phyloP scores from a whole-genome alignment of 2,888 invertebrate species.

The Esperia sulphurella region DNA sequence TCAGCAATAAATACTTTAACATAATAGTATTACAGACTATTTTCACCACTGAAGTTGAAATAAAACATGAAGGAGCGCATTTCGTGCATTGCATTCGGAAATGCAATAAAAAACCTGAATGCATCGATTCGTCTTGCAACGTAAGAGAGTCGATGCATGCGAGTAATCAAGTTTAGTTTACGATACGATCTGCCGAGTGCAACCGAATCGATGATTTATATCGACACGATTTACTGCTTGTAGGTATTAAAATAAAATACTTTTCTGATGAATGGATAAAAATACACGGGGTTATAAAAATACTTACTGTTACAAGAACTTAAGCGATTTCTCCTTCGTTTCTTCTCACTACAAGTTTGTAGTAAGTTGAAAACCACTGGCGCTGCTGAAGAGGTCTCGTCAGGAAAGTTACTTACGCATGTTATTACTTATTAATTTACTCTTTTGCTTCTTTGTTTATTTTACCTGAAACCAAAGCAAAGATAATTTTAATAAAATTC shows the following conservation, averaged over 20 bases:
- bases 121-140: slow-evolving; percentile 12
- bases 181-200: slow-evolving; percentile 25
- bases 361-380: no score
- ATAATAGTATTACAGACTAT: no score
- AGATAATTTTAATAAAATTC: no score
- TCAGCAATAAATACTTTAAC: neutral
- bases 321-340: no score
- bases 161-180: slow-evolving; percentile 14
- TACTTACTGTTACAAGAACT: no score
- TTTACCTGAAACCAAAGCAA: no score
- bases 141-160: slow-evolving; percentile 1
- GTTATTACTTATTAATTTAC: no score
- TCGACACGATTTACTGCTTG: slow-evolving; percentile 2
- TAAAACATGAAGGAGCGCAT: neutral
- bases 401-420: no score
- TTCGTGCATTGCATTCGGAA: slow-evolving; percentile 9
- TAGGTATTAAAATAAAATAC: neutral
- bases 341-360: no score
- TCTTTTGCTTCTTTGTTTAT: no score
- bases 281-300: neutral
- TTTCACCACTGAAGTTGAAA: neutral
- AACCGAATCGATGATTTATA: slow-evolving; percentile 21
- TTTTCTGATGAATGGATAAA: neutral
- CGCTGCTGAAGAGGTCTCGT: no score
- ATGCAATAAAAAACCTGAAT: slow-evolving; percentile 10